Evolutionary conservation across 2,888 invertebrate species (phyloP).

Genomic region (Monochamus alternatus): DNA sequence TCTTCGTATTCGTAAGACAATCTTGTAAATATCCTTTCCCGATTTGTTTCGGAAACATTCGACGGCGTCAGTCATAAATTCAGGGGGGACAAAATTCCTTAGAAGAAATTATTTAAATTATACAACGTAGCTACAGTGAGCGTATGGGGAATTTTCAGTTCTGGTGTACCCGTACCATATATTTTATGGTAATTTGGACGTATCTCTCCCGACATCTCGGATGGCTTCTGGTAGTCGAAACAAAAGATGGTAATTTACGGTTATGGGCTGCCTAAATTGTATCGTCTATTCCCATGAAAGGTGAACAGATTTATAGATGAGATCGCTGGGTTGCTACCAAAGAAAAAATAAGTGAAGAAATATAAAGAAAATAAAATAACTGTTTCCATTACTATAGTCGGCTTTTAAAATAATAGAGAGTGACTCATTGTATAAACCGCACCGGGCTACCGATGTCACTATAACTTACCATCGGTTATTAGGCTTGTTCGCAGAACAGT

Average conservation of each 20-base stretch:
- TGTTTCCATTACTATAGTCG: too few relatives aligned
- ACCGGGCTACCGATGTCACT: too few relatives aligned
- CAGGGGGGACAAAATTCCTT: constrained; percentile 52
- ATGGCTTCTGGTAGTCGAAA: constrained; percentile 57
- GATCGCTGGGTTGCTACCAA: too few relatives aligned
- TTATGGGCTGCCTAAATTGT: constrained; percentile 49
- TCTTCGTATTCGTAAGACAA: constrained; percentile 40
- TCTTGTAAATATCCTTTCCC: constrained; percentile 55
- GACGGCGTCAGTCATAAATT: constrained; percentile 53
- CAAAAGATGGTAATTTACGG: constrained; percentile 60
- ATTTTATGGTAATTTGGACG: constrained; percentile 56
- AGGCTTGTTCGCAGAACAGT: too few relatives aligned
- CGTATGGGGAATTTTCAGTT: constrained; percentile 51
- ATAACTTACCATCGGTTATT: too few relatives aligned
- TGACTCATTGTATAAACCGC: too few relatives aligned
- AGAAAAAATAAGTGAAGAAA: too few relatives aligned
- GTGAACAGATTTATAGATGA: too few relatives aligned
- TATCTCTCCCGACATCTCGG: constrained; percentile 52
- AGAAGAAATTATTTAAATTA: constrained; percentile 56
- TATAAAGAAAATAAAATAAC: too few relatives aligned
- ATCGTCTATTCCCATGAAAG: constrained; percentile 32
- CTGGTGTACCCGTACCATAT: constrained; percentile 49
- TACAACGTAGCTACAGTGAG: constrained; percentile 48
- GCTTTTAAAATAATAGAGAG: too few relatives aligned
- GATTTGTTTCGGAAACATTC: constrained; percentile 56